These are phyloP conservation scores for Leucopsar rothschildi DNA, from an alignment of 2,113 vertebrate genomes.

Conservation along the genomic window DNA sequence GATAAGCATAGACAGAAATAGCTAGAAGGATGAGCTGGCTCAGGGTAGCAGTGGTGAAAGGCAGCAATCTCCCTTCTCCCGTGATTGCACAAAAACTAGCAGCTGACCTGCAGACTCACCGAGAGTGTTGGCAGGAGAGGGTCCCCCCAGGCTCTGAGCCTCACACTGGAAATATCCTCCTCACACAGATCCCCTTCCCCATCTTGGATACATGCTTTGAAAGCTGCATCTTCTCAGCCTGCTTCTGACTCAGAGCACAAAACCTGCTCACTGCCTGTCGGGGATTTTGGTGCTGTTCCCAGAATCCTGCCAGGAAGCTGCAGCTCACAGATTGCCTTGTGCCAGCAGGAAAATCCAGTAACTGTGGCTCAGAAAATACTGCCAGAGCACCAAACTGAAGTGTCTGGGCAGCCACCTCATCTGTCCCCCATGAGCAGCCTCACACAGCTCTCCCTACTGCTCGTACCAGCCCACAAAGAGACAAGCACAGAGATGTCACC, in stretches of 20 bases:
- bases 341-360: not conserved
- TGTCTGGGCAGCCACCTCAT: not conserved
- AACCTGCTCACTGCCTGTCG: not conserved
- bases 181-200: not conserved
- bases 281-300: conserved; percentile 34
- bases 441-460: not conserved
- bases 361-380: not conserved
- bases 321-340: not conserved
- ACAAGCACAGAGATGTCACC: not conserved
- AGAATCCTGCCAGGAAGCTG: conserved; percentile 15
- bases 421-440: not conserved
- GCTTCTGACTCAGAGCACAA: conserved; percentile 38
- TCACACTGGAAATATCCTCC: not conserved
- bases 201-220: not conserved
- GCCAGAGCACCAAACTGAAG: not conserved
- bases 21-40: conserved; percentile 51
- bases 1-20: conserved; percentile 47
- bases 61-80: not conserved
- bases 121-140: not conserved
- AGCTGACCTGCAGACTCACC: not conserved
- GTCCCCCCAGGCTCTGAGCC: not conserved
- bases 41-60: not conserved
- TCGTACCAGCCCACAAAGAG: not conserved
- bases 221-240: conserved; percentile 24
- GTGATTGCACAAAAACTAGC: not conserved